Evolutionary conservation across 92 coral and sea anemone species (phyloP).

Genomic region (Zoanthus sansibaricus): DNA sequence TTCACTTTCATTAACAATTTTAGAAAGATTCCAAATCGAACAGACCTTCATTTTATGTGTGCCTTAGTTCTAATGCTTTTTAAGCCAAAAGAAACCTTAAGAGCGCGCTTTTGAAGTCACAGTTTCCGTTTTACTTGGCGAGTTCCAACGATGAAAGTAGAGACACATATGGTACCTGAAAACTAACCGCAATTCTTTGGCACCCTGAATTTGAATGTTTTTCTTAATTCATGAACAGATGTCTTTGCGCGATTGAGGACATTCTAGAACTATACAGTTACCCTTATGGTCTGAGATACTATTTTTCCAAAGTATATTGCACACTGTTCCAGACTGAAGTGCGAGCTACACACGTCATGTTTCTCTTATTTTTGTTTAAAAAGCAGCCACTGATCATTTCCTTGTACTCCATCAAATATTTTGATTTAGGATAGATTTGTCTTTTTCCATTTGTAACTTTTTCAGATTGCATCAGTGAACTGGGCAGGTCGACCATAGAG

Average conservation of each 20-base stretch:
- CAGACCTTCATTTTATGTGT: not conserved
- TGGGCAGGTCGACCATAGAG: not conserved
- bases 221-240: constrained; percentile 11
- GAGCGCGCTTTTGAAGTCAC: not conserved
- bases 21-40: not conserved
- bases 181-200: constrained; percentile 10
- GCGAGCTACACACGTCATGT: not conserved
- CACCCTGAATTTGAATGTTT: not conserved
- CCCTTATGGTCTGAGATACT: not conserved
- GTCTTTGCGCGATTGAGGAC: not conserved
- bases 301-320: not conserved
- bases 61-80: not conserved
- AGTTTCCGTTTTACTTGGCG: constrained; percentile 22
- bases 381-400: not conserved
- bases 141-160: not conserved
- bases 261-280: not conserved
- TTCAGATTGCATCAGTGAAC: not conserved
- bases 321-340: not conserved
- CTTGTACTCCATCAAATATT: not conserved
- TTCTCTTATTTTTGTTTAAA: not conserved
- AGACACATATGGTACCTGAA: not conserved
- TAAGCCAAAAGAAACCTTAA: not conserved
- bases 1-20: constrained; percentile 22
- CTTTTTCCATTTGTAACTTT: not conserved
- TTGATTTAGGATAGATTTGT: not conserved